These are phyloP conservation scores for Knipowitschia caucasica DNA, from an alignment of 2,797 vertebrate species.

Conservation along the genomic window DNA sequence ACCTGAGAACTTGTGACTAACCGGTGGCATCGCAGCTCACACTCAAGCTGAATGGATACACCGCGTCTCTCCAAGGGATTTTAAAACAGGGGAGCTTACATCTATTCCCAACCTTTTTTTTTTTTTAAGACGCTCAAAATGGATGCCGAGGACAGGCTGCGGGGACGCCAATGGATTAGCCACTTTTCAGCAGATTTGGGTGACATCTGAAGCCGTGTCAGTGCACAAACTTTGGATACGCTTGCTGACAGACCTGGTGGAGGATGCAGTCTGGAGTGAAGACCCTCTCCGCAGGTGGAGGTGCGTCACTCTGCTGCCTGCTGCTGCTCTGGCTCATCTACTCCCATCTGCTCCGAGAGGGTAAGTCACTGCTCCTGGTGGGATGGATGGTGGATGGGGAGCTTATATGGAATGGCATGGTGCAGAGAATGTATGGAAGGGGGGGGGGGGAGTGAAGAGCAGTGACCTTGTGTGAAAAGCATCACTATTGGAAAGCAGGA, in stretches of 20 bases:
- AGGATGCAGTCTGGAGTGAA: constrained; percentile 83
- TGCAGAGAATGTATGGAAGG: no score
- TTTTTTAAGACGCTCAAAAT: constrained; percentile 63
- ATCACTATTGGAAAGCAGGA: no score
- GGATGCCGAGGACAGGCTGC: constrained; percentile 68
- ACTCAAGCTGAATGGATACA: constrained; percentile 51
- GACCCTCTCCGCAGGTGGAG: constrained; percentile 81
- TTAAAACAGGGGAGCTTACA: constrained; percentile 54
- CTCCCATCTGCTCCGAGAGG: constrained; percentile 83
- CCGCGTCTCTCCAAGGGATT: constrained; percentile 52
- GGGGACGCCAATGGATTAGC: constrained; percentile 65
- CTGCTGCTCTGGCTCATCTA: constrained; percentile 84
- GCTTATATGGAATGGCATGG: no score
- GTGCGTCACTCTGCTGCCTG: constrained; percentile 83
- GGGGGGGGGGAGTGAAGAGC: no score
- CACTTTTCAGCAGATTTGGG: constrained; percentile 40
- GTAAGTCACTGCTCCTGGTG: constrained; percentile 58
- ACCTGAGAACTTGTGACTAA: constrained; percentile 62
- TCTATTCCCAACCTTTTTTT: constrained; percentile 39
- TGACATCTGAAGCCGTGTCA: constrained; percentile 46
- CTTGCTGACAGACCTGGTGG: constrained; percentile 27
- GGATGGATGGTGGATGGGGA: constrained; percentile 38
- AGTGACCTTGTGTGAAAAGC: no score
- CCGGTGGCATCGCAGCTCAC: constrained; percentile 41
- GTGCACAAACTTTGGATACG: constrained; percentile 66